Base-by-base conservation (phyloP, 2,888 invertebrate species). In the Camponotus fellah region DNA sequence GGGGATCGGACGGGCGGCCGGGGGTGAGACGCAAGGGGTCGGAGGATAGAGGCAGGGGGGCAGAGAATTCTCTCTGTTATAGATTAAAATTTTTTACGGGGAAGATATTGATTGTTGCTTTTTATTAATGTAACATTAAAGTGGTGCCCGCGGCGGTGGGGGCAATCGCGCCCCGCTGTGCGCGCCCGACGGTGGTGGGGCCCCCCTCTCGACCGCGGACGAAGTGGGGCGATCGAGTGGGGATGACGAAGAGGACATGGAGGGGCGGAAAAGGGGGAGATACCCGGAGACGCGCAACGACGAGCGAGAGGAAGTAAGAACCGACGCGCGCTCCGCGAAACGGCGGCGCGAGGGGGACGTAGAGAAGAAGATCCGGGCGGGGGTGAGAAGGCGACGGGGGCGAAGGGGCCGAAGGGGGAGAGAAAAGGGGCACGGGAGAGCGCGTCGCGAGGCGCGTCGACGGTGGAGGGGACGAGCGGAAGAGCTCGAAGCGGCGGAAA, bases 41-140 rank as follows among this genome's bases (percentile, higher is more conserved):
- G 79, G 82, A 75, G 69, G 75, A 82, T 84, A 85, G 84, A 77
- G 77, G 77, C 65, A 77, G 82, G 86, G 83, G 84, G 83, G 84
- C 68, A 82, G 86, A 87, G 87, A 88, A 91, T 91, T 88, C 89
- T 90, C 89, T 87, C 90, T 92, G 93, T 93, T 94, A 94, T 94
- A 94, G 93, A 94, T 94, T 93, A 93, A 93, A 93, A 93, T 93
- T 94, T 93, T 94, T 94, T 94, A 92, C 94, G 89, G 93, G 92
- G 91, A 93, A 94, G 94, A 94, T 94, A 94, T 94, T 94, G 94
- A 94, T 94, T 94, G 94, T 94, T 94, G 94, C 94, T 94, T 94
- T 94, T 94, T 94, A 94, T 94, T 94, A 94, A 94, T 94, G 94
- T 93, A 93, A 94, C 94, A 94, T 94, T 94, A 93, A 94, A 94